Percentiles rank a stretch among this genome's conserved stretches.
Conservation (phyloP, 2,113 vertebrate species). For the Macrotis lagotis region DNA sequence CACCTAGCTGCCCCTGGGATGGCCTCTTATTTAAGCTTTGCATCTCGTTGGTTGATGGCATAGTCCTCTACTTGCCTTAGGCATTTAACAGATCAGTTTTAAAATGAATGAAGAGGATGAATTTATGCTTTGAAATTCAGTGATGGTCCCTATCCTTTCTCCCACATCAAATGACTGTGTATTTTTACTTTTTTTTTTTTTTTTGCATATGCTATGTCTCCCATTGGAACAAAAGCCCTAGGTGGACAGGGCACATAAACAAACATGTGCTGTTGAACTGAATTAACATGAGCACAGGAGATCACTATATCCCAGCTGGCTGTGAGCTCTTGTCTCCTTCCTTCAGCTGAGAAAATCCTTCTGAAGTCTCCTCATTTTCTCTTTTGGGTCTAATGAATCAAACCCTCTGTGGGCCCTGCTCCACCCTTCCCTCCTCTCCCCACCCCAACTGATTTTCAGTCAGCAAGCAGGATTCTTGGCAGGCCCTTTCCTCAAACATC, state of each 20-base stretch:
- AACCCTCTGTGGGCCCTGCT: background rate
- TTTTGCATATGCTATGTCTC: background rate
- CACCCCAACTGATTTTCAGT: background rate
- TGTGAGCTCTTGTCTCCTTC: background rate
- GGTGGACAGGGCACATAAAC: background rate
- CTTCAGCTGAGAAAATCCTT: background rate
- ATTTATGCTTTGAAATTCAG: background rate
- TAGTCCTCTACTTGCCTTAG: background rate
- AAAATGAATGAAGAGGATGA: background rate
- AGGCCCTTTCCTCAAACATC: slow-evolving; percentile 50
- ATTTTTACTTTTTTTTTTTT: background rate
- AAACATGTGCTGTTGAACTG: background rate
- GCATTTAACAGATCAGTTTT: background rate
- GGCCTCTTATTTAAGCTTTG: background rate
- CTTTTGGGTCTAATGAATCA: background rate
- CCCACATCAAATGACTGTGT: background rate
- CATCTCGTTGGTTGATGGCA: background rate
- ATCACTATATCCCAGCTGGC: background rate
- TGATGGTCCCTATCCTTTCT: background rate
- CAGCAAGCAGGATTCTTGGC: slow-evolving; percentile 34
- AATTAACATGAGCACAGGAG: background rate
- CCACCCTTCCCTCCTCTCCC: background rate
- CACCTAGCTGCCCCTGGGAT: too few relatives aligned
- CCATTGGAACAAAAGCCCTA: background rate
- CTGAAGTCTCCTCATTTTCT: background rate